Base-by-base conservation (phyloP, 2,888 invertebrate species). In the Bhutanitis thaidina region DNA sequence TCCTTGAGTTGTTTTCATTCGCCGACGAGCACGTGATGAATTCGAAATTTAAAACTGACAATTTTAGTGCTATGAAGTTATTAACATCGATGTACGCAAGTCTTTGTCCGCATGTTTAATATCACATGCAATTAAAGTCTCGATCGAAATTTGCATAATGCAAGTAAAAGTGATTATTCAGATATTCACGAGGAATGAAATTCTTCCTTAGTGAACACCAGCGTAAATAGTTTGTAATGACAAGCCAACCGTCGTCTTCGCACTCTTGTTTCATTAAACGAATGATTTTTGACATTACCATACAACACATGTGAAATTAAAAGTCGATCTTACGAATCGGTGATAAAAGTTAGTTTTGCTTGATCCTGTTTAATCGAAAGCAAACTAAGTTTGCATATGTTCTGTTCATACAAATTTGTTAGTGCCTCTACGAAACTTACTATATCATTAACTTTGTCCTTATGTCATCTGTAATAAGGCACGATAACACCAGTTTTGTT, bases 221-320 rank as follows among this genome's bases (percentile, higher is more conserved):
- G 70, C 69, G 71, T 74, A 74, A 75, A 77, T 71, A 71, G 70
- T 64, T 64, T 59, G 61, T 73, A 75, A 77, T 73, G 71, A 77
- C 72, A 72, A 71, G 64, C 61, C 64, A 64, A 72, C 67, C 65
- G 61, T 65, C 65, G 67, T 66, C 70, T 67, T 69, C 67, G 60
- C 69, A 65, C 70, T 66, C 56, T 55, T 64, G 65, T 67, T 63
- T 65, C 60, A 66, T 69, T 63, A 65, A 68, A 63, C 60, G 59
- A 57, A 61, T 58, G 62, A 57, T 67, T 54, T 56, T 52, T 49
- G 40, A 50, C 49, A 52, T 50, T 32, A 34, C 30, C 0, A 35
- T 41, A 48, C 25, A 10, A 35, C n/a, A 8, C 27, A 7, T 8
- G 1, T 8, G 3, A 20, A 49, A 7, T 20, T 15, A 7, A n/a